phyloP scores from a whole-genome alignment of 2,113 vertebrate species.

The Nicator chloris region DNA sequence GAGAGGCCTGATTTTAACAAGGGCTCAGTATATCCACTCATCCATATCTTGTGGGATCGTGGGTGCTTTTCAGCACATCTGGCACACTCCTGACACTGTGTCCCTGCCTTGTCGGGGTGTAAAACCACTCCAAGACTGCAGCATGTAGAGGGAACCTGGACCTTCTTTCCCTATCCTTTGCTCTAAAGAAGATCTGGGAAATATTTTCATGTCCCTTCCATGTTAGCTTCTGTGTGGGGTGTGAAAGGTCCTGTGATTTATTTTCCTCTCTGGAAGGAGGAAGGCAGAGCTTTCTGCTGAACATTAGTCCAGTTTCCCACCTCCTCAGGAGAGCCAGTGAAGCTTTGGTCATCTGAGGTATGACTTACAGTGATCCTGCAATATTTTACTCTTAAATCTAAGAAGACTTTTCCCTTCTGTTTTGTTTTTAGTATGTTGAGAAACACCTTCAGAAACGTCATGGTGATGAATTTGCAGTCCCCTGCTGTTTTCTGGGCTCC shows the following conservation, averaged over 20 bases:
- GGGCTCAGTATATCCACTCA: background rate
- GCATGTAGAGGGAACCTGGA: background rate
- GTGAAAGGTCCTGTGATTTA: background rate
- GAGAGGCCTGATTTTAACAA: background rate
- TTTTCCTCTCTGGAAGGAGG: background rate
- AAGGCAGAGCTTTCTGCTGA: background rate
- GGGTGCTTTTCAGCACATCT: background rate
- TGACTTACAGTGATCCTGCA: background rate
- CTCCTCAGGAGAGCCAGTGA: background rate
- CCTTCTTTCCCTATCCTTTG: background rate
- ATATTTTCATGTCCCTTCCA: background rate
- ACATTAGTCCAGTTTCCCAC: background rate
- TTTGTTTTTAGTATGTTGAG: background rate
- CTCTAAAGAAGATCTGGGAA: background rate
- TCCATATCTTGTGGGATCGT: background rate
- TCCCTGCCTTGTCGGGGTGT: background rate
- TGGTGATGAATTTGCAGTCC: background rate
- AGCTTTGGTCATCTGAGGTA: background rate
- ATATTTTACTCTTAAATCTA: background rate
- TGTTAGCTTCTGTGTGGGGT: background rate
- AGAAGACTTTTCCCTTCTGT: background rate
- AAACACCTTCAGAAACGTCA: background rate
- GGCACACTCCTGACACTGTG: background rate
- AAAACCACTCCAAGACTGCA: fast-evolving
- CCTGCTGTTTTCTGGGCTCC: background rate